Evolutionary conservation across 2,113 vertebrate genomes (phyloP).

Genomic region (Scolopax mira): DNA sequence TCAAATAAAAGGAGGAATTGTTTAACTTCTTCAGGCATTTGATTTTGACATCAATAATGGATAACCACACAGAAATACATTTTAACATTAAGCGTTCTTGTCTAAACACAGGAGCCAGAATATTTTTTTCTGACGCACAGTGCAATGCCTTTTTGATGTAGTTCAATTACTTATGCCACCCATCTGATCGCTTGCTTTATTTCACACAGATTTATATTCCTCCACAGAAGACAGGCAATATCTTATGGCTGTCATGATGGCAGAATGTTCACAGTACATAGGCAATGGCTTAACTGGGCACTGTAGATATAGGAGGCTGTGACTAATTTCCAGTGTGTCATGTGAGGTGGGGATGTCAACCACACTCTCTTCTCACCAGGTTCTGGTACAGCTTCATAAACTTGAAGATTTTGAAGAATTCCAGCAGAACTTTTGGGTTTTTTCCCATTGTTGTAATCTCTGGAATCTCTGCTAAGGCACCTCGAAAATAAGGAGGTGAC

Average conservation of each 20-base stretch:
- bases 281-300: background rate
- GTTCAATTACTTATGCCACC: background rate
- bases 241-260: background rate
- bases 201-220: background rate
- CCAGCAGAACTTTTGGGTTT: background rate
- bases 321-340: background rate
- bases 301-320: background rate
- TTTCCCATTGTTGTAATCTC: background rate
- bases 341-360: background rate
- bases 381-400: background rate
- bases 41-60: slow-evolving; percentile 7
- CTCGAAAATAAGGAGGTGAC: too few species aligned
- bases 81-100: background rate
- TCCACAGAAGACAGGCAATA: background rate
- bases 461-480: too few species aligned
- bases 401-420: background rate
- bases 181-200: background rate
- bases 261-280: background rate
- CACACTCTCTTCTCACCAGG: background rate
- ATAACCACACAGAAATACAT: background rate
- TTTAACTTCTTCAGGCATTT: slow-evolving; percentile 9
- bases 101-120: background rate
- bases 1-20: background rate
- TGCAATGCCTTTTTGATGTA: background rate
- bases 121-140: background rate